phyloP scores from a whole-genome alignment of 92 coral and sea anemone genomes.

The Anthopleura xanthogrammica region DNA sequence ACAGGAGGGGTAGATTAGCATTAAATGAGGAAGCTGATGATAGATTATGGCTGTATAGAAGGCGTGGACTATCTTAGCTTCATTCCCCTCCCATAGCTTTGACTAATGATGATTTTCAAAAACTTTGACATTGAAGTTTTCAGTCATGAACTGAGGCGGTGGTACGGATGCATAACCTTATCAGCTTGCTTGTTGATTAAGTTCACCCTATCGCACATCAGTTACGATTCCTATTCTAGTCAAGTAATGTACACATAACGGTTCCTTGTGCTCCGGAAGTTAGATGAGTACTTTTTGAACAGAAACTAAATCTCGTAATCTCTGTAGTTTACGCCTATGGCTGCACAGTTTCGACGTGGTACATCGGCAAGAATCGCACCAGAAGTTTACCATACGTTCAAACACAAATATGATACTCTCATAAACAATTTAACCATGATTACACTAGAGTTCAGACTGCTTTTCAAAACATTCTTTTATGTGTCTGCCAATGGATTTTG shows the following conservation, averaged over 20 bases:
- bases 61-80: not conserved
- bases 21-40: not conserved
- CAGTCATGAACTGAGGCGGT: not conserved
- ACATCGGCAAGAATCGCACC: not conserved
- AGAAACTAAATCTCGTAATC: not conserved
- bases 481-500: not conserved
- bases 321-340: not conserved
- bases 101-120: not conserved
- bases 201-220: not conserved
- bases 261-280: not conserved
- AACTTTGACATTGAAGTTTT: not conserved
- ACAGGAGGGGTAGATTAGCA: not conserved
- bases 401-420: not conserved
- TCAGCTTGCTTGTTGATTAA: not conserved
- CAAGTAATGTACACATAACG: not conserved
- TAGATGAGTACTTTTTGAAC: not conserved
- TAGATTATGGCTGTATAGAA: not conserved
- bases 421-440: not conserved
- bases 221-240: not conserved
- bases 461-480: not conserved
- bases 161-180: not conserved
- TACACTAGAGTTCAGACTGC: not conserved
- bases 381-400: constrained; percentile 8
- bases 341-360: not conserved
- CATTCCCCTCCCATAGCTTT: not conserved